phyloP scores from a whole-genome alignment of 2,888 invertebrate species.

The Diarsia brunnea region DNA sequence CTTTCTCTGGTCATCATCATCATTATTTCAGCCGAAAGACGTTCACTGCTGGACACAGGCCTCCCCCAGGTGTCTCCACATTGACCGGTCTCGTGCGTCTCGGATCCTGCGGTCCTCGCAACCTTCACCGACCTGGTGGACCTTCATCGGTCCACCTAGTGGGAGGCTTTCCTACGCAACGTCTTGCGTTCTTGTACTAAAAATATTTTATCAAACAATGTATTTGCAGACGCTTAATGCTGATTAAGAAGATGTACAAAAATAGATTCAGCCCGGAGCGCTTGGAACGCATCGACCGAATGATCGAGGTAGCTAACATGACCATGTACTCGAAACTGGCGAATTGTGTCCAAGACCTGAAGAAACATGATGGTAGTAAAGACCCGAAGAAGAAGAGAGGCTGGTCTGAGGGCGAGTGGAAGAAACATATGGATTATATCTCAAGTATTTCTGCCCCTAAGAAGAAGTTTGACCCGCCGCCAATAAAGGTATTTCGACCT shows the following conservation, averaged over 20 bases:
- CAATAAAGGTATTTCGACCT: slow-evolving; percentile 72
- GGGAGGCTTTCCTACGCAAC: too few relatives aligned
- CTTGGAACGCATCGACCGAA: slow-evolving; percentile 80
- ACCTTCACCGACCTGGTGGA: too few relatives aligned
- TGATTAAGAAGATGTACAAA: slow-evolving; percentile 79
- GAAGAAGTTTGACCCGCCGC: slow-evolving; percentile 73
- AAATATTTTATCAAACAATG: background rate
- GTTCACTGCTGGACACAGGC: too few relatives aligned
- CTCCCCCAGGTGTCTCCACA: too few relatives aligned
- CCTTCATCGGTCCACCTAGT: too few relatives aligned
- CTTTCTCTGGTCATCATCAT: too few relatives aligned
- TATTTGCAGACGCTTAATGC: slow-evolving; percentile 76
- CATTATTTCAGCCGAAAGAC: too few relatives aligned
- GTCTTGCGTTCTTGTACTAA: too few relatives aligned
- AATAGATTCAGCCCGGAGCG: slow-evolving; percentile 78
- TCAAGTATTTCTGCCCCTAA: slow-evolving; percentile 80
- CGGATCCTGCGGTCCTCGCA: too few relatives aligned
- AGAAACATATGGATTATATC: slow-evolving; percentile 88
- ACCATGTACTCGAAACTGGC: slow-evolving; percentile 85
- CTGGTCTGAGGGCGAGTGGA: slow-evolving; percentile 87
- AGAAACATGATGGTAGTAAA: slow-evolving; percentile 78
- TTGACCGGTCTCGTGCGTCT: too few relatives aligned
- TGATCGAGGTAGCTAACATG: slow-evolving; percentile 82
- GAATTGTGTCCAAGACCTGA: slow-evolving; percentile 82
- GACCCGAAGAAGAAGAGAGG: slow-evolving; percentile 82